Evolutionary conservation across 2,888 invertebrate genomes (phyloP).

Genomic region (Bhutanitis thaidina): DNA sequence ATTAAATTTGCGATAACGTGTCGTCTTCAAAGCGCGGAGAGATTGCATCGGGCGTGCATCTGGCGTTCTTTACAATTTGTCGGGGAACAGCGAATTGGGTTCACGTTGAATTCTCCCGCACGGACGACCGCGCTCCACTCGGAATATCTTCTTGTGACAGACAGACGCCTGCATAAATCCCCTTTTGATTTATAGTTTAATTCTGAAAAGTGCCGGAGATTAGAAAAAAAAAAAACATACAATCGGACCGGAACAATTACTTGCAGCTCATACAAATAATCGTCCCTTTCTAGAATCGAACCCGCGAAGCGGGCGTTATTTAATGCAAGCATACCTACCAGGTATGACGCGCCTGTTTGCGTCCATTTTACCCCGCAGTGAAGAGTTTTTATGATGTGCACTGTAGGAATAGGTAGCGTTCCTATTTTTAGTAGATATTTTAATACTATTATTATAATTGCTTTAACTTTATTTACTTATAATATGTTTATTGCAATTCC

Average conservation of each 20-base stretch:
- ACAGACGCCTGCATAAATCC: not conserved
- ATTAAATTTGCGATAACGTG: constrained; percentile 33
- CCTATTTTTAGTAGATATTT: no score
- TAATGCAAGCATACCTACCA: constrained; percentile 1
- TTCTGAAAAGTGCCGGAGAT: no score
- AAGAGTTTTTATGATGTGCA: constrained; percentile 1
- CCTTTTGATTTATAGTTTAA: not conserved
- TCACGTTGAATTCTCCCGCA: constrained; percentile 4
- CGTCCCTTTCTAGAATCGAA: no score
- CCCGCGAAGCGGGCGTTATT: constrained; percentile 34
- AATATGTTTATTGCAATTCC: no score
- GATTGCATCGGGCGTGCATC: constrained; percentile 28
- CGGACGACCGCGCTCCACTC: not conserved
- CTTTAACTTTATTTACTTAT: no score
- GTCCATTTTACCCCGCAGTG: constrained; percentile 8
- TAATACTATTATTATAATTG: no score
- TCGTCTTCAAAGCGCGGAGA: constrained; percentile 28
- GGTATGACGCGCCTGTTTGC: not conserved
- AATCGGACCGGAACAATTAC: no score
- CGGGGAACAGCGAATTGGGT: constrained; percentile 6
- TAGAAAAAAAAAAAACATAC: no score
- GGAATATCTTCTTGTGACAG: constrained; percentile 3
- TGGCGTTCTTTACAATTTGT: constrained; percentile 25
- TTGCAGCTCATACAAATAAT: no score
- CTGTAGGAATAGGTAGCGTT: not conserved